phyloP scores from a whole-genome alignment of 2,888 invertebrate genomes.

The Hesperia comma region DNA sequence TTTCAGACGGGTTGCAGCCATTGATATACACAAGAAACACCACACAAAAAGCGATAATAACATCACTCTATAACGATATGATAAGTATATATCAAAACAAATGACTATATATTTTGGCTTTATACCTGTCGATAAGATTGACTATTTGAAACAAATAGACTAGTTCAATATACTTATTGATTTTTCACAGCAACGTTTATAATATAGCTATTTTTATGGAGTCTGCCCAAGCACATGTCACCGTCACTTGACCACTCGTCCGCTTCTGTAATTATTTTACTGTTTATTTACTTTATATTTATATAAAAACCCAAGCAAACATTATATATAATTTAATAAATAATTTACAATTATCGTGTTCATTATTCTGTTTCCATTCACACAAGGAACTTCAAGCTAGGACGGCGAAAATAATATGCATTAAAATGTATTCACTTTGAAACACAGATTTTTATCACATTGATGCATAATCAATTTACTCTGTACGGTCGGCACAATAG shows the following conservation, averaged over 20 bases:
- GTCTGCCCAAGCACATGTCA: too few species aligned
- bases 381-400: slow-evolving; percentile 55
- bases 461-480: not conserved
- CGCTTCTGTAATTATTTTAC: too few species aligned
- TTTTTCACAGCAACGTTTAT: not conserved
- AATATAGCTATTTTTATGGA: too few species aligned
- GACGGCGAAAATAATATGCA: slow-evolving; percentile 52
- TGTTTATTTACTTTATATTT: not conserved
- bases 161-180: slow-evolving; percentile 7
- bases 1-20: too few species aligned
- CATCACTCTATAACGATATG: too few species aligned
- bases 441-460: not conserved
- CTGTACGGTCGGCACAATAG: not conserved
- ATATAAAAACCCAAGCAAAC: not conserved
- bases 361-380: slow-evolving; percentile 19
- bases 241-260: too few species aligned
- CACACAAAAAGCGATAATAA: too few species aligned
- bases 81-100: slow-evolving; percentile 1
- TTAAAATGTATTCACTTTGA: not conserved
- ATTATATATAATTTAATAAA: not conserved
- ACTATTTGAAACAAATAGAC: slow-evolving; percentile 16
- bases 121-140: slow-evolving; percentile 2
- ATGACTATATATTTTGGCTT: slow-evolving; percentile 13
- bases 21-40: too few species aligned
- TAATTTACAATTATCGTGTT: not conserved